Percentiles rank a stretch among this genome's conserved stretches.
These are phyloP conservation scores for Festucalex cinctus DNA, from an alignment of 2,113 vertebrate genomes.

Conservation along the genomic window DNA sequence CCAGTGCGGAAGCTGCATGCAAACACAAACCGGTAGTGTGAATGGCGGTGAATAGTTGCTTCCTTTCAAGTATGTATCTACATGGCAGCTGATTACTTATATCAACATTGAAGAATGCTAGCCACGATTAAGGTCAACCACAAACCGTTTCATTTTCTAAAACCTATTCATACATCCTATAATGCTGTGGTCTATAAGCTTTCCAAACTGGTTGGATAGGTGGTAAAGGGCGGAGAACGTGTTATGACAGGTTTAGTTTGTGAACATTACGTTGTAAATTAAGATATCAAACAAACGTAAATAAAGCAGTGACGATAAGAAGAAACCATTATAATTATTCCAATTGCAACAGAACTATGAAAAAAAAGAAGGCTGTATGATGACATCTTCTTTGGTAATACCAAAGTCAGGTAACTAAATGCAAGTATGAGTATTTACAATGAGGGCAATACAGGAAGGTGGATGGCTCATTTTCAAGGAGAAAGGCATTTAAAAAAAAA, in stretches of 20 bases:
- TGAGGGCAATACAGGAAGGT: constrained; percentile 13
- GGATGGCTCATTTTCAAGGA: constrained; percentile 38
- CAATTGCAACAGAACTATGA: background rate
- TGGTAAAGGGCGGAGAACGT: constrained; percentile 34
- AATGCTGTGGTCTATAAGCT: constrained; percentile 14
- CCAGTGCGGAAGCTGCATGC: background rate
- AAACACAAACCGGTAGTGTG: background rate
- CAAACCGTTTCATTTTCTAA: constrained; percentile 27
- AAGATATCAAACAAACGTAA: background rate
- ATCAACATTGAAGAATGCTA: constrained; percentile 19
- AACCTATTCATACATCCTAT: constrained; percentile 12
- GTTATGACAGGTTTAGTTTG: constrained; percentile 25
- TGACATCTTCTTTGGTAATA: constrained; percentile 35
- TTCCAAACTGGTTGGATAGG: constrained; percentile 26
- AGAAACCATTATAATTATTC: background rate
- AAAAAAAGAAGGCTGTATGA: background rate
- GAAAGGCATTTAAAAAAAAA: constrained; percentile 50
- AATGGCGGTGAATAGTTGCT: background rate
- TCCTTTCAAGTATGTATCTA: constrained; percentile 1
- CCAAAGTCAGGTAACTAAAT: constrained; percentile 11
- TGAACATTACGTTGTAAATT: background rate
- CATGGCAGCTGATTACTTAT: constrained; percentile 6
- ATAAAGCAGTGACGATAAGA: background rate
- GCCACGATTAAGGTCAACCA: constrained; percentile 24
- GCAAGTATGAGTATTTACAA: constrained; percentile 1